Base-by-base conservation (phyloP, 2,113 vertebrate genomes). In the Nematolebias whitei region DNA sequence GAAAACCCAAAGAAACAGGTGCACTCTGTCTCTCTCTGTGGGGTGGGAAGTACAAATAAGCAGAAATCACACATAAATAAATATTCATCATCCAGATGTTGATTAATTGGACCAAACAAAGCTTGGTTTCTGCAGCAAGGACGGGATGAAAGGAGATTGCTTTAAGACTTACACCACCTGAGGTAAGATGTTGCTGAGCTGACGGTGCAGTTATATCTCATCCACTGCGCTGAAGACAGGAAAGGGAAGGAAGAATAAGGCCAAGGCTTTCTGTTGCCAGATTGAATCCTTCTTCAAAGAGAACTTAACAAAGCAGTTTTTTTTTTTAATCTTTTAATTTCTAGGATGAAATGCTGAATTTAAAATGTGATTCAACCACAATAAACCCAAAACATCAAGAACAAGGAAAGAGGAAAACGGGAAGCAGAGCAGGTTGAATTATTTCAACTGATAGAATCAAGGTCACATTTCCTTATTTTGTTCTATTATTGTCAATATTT, bases 261-360 rank as follows among this genome's bases (percentile, higher is more conserved):
- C 40, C 74, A 64, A 14, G 80, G 83, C 74, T 83, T 84, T 88
- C 80, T 80, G 74, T 63, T 74, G 78, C 81, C 83, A 90, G 80
- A 82, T 87, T 79, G 83, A 90, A 83, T 88, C 56, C 76, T 72
- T 90, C 90, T 91, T 92, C 91, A 91, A 92, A 92, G 85, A 84
- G 84, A 90, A 84, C 89, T 89, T 88, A 90, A 84, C 87, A 89
- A 76, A 85, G 70, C 53, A 7, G 63, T 84, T 80, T 68, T 81
- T 84, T 88, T 91, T 91, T 87, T 88, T 89, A 85, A 89, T 63
- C 38, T 63, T 70, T 82, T 87, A 80, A 85, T 89, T 90, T 90
- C 72, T 86, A 79, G 74, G 82, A 91, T 87, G 86, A 77, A 70
- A 81, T 71, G 59, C 67, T 70, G 85, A 85, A 88, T 89, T n/a